phyloP scores from a whole-genome alignment of 2,113 vertebrate genomes.

The Cynopterus brachyotis region DNA sequence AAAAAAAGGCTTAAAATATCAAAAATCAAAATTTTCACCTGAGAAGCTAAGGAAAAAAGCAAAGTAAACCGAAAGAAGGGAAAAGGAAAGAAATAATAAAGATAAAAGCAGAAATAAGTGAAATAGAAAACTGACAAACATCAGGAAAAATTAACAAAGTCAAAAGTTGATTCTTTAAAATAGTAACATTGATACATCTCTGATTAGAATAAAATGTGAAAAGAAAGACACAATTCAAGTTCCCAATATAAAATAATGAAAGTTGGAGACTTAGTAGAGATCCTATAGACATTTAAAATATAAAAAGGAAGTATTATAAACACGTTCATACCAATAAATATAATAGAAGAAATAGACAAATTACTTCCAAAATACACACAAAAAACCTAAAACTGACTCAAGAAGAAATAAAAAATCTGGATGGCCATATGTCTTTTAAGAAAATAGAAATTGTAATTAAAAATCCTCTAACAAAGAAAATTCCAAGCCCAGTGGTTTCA shows the following conservation, averaged over 20 bases:
- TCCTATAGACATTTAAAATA: neutral
- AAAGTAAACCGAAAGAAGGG: neutral
- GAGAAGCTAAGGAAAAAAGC: neutral
- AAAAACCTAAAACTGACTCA: neutral
- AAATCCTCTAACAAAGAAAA: neutral
- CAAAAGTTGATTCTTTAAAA: neutral
- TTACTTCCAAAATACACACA: neutral
- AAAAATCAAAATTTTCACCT: neutral
- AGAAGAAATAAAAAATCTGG: neutral
- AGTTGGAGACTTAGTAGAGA: neutral
- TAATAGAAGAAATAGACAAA: constrained; percentile 8
- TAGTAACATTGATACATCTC: neutral
- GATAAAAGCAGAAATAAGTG: neutral
- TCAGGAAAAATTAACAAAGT: neutral
- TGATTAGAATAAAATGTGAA: neutral
- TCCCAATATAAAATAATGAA: neutral
- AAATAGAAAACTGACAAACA: neutral
- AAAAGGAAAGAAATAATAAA: neutral
- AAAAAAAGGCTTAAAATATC: neutral
- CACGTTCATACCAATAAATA: neutral
- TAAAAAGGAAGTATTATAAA: neutral
- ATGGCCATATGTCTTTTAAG: neutral
- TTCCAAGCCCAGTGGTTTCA: neutral
- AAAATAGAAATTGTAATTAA: neutral
- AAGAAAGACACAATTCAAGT: neutral